Base-by-base conservation (phyloP, 1,140 invertebrate species). In the Drosophila parvula region DNA sequence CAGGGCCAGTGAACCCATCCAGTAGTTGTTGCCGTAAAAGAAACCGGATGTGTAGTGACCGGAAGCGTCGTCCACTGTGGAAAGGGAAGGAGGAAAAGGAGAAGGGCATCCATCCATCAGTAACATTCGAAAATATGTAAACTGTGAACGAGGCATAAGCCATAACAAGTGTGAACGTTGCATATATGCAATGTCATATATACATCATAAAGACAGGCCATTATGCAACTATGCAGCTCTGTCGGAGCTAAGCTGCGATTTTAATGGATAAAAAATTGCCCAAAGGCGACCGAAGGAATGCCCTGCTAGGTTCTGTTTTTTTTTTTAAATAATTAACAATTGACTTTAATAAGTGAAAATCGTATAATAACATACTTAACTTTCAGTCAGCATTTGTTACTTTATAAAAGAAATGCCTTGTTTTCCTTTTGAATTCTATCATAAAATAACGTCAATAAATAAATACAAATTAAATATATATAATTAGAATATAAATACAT, bases 1-100 rank as follows among this genome's bases (percentile, higher is more conserved):
- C 34, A 96, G 94, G 62, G 95, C 95, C 41, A 95, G 93, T 3
- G 96, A 97, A 68, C 96, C 96, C 36, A 94, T 94, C 94, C 96
- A 97, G 92, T 96, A 97, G 58, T 95, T 95, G 92, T 97, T 97
- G 32, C 96, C 96, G 95, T 96, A 97, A 91, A 96, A 96, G 93
- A 96, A 96, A 81, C 96, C 95, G 48, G 95, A 95, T 5, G 95
- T 95, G 89, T 96, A 96, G 74, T 95, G 94, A 12, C 96, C 96
- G 81, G 95, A 96, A 16, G 96, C 95, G 92, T 97, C 96, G 67
- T 96, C 95, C 94, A 96, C 96, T 97, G 93, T 2, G 93, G 11
- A 7, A 94, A 64, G 6, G 62, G 76, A 27, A 34, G 41, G 59
- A 38, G 41, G 43, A 1, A 5, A 63, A 77, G 78, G 82, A 59